phyloP scores from a whole-genome alignment of 2,797 vertebrate species.

The Aldrovandia affinis region DNA sequence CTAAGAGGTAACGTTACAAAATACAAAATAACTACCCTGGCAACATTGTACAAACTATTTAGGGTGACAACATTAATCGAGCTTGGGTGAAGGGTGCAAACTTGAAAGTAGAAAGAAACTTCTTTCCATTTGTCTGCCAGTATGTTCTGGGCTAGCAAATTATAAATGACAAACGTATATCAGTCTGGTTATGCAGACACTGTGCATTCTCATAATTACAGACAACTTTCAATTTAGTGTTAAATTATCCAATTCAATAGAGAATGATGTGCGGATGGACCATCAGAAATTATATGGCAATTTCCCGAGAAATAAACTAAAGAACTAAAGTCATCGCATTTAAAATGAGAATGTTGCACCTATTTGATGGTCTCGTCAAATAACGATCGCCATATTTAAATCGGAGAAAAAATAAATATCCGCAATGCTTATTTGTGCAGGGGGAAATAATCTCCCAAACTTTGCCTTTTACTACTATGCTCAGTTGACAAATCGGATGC shows the following conservation, averaged over 20 bases:
- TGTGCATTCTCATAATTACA: neutral
- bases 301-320: neutral
- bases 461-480: neutral
- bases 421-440: neutral
- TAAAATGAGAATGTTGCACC: neutral
- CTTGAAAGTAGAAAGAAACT: constrained; percentile 20
- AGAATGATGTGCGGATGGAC: neutral
- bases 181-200: neutral
- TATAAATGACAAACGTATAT: neutral
- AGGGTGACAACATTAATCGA: constrained; percentile 33
- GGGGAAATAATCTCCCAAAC: neutral
- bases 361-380: neutral
- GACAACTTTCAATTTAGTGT: neutral
- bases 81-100: constrained; percentile 54
- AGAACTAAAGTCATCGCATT: neutral
- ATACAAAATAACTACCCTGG: constrained; percentile 48
- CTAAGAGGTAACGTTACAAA: neutral
- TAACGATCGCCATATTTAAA: neutral
- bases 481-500: constrained; percentile 2
- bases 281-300: neutral
- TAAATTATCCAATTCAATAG: neutral
- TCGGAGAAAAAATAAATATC: neutral
- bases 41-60: constrained; percentile 16
- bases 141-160: neutral
- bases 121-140: neutral